Base-by-base conservation (phyloP, 2,797 vertebrate genomes). In the Gymnopithys bicolor region DNA sequence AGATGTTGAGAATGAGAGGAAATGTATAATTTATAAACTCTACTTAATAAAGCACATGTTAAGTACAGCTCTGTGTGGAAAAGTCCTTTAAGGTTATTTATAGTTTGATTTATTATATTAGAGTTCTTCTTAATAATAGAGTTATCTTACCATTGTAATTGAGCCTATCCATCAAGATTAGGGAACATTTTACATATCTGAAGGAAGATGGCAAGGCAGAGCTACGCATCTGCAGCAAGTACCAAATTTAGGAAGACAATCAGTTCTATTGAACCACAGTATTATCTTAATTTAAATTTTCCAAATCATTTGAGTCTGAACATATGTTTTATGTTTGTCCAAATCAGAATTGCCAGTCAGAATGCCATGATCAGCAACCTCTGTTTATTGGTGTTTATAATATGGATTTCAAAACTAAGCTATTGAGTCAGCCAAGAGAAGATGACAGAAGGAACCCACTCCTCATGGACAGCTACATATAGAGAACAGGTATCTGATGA, bases 131-230 rank as follows among this genome's bases (percentile, higher is more conserved):
- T 96, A 97, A 97, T 97, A 96, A 97, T 93, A 95, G 95, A 96
- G 96, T 97, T 97, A 97, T 97, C 97, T 96, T 97, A 97, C 95
- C 94, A 96, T 77, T 94, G 78, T 96, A 97, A 97, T 96, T 97
- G 96, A 94, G 69, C 82, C 89, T 95, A 97, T 97, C 95, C 90
- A 80, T 97, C 96, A 97, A 96, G 93, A 95, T 91, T 97, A 92
- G 69, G 60, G 80, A 67, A 69, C 84, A 84, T 95, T 93, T 96
- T 95, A 94, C 69, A 33, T 74, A 69, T 89, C 78, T 92, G 84
- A 91, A 82, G 51, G 89, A 95, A 94, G 77, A 94, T 77, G 66
- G 84, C 49, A 93, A 95, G 87, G 51, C 33, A 93, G 56, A 93
- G 41, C 58, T 90, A 74, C 51, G 87, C 89, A 94, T 94, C 90